phyloP scores from a whole-genome alignment of 2,888 invertebrate species.

The Antheraea yamamai region DNA sequence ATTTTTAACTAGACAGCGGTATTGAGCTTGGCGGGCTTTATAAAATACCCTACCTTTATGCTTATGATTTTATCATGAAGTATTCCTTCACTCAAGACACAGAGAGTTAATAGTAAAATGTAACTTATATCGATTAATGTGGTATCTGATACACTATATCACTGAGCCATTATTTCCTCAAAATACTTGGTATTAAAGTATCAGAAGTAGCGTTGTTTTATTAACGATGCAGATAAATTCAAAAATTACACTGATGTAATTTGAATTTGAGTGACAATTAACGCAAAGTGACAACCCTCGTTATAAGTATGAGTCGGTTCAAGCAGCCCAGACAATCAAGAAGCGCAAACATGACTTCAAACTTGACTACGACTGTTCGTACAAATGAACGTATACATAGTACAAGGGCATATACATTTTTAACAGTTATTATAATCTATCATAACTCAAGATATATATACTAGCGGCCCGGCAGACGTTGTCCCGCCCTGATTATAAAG shows the following conservation, averaged over 20 bases:
- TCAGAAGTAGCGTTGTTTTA: not conserved
- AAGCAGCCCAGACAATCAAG: conserved; percentile 1
- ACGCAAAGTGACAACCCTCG: not conserved
- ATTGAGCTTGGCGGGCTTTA: no score
- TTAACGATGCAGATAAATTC: not conserved
- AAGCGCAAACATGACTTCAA: not conserved
- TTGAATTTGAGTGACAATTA: not conserved
- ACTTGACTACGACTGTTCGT: not conserved
- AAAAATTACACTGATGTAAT: not conserved
- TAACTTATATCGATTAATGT: not conserved
- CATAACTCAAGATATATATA: no score
- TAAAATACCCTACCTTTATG: no score
- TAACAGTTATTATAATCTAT: not conserved
- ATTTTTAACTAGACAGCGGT: no score
- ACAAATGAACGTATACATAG: not conserved
- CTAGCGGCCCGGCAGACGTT: no score
- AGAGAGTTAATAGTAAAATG: not conserved
- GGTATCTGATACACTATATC: not conserved
- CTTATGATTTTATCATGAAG: no score
- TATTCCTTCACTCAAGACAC: no score
- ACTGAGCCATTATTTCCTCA: not conserved
- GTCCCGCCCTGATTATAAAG: no score
- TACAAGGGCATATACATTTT: not conserved
- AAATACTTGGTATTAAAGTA: not conserved
- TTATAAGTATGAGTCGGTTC: not conserved